Base-by-base conservation (phyloP, 2,888 invertebrate genomes). In the Pteria penguin region DNA sequence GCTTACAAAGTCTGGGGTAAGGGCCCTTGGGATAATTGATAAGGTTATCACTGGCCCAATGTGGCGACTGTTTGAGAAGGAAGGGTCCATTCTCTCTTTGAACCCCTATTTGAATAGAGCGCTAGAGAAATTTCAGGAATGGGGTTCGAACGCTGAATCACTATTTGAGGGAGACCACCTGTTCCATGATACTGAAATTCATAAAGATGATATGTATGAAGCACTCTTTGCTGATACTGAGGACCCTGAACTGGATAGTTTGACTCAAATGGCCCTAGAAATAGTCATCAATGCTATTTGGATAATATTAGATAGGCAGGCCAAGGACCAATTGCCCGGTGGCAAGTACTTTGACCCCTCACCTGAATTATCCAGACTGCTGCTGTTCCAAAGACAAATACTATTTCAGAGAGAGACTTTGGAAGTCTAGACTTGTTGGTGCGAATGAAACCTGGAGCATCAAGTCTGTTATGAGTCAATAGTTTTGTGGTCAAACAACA, bases 401-500 rank as follows among this genome's bases (percentile, higher is more conserved):
- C 73, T 3, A 22, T 62, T 3, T 68, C 66, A 14, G 75, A 75
- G 29, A 33, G 75, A 57, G 78, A 75, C 26, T 69, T 69, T 61
- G 67, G 26, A 1, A 31, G 55, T 36, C 31, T 79, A 33, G 79
- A 79, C 58, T 1, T 66, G 2, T 31, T 73, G 14, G 32, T 73
- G 8, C 52, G 79, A 45, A 63, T 62, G 27, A 79, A 79, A 57
- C 79, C 79, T 36, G 18, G 18, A 45, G 45, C 45, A 45, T 14
- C 45, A n/a, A 14, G 45, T 32, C 63, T 55, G 69, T 2, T 66
- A 61, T 24, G 76, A 76, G 32, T 54, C 72, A 0, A 55, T 79
- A 8, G 72, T 77, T 36, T 58, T 79, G 71, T 79, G 79, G 79
- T 36, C 72, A 14, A 71, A 79, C 45, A 76, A 79, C 66, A 61